Percentiles rank a stretch among this genome's conserved stretches.
These are phyloP conservation scores for Carassius gibelio DNA, from an alignment of 2,113 vertebrate species.

Conservation along the genomic window DNA sequence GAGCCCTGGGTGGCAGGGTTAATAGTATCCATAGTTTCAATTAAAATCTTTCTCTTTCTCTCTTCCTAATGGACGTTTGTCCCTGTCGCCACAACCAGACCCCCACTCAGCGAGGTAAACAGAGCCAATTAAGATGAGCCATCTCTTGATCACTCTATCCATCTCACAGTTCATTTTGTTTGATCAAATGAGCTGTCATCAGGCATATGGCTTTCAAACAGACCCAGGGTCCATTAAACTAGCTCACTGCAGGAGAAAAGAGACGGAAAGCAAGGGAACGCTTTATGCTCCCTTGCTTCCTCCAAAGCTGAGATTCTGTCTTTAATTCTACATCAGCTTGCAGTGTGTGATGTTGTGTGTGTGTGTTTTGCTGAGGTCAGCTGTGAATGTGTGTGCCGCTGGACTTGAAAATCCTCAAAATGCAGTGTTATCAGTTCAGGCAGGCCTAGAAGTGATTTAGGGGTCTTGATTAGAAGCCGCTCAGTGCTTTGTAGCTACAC, in stretches of 20 bases:
- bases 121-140: slow-evolving; percentile 51
- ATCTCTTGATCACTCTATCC: slow-evolving; percentile 16
- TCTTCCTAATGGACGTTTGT: slow-evolving; percentile 35
- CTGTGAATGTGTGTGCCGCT: slow-evolving; percentile 20
- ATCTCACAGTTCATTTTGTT: slow-evolving; percentile 20
- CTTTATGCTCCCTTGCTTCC: slow-evolving; percentile 2
- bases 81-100: slow-evolving; percentile 50
- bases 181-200: slow-evolving; percentile 47
- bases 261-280: neutral
- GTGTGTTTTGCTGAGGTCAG: slow-evolving; percentile 47
- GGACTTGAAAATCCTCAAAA: slow-evolving; percentile 15
- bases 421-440: slow-evolving; percentile 3
- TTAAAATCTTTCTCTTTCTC: slow-evolving; percentile 60
- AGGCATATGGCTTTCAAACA: slow-evolving; percentile 25
- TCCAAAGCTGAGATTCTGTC: slow-evolving; percentile 38
- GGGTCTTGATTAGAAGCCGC: slow-evolving; percentile 8
- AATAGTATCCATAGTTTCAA: slow-evolving; percentile 87
- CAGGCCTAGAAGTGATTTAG: neutral
- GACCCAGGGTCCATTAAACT: slow-evolving; percentile 33
- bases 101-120: slow-evolving; percentile 48
- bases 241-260: neutral
- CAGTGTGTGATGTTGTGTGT: neutral
- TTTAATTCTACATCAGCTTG: slow-evolving; percentile 46
- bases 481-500: neutral
- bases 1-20: slow-evolving; percentile 87